These are phyloP conservation scores for Alouatta palliata DNA, from an alignment of 2,113 vertebrate species.

Conservation along the genomic window DNA sequence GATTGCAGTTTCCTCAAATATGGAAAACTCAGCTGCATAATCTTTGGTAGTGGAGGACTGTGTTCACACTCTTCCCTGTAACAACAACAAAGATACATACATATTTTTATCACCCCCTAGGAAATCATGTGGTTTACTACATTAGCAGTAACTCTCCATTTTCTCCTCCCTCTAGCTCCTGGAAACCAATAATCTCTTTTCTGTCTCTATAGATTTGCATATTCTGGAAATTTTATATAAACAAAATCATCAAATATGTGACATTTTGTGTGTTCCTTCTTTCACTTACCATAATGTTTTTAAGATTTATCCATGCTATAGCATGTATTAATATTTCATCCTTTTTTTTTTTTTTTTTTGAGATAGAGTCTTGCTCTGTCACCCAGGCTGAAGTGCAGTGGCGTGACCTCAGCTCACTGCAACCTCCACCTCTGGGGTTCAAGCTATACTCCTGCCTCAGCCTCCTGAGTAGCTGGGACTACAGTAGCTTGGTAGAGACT, in stretches of 20 bases:
- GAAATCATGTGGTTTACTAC: not conserved
- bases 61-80: not conserved
- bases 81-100: not conserved
- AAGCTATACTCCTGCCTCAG: too few relatives aligned
- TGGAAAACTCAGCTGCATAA: not conserved
- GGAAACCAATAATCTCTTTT: not conserved
- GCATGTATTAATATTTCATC: not conserved
- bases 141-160: not conserved
- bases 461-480: too few relatives aligned
- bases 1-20: not conserved
- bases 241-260: not conserved
- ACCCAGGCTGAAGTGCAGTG: too few relatives aligned
- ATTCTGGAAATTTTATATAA: slow-evolving; percentile 3
- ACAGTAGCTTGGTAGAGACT: too few relatives aligned
- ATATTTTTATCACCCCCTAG: not conserved
- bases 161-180: not conserved
- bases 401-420: too few relatives aligned
- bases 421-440: too few relatives aligned
- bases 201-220: not conserved
- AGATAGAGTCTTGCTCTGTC: too few relatives aligned
- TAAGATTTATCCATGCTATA: not conserved
- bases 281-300: not conserved
- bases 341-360: not conserved
- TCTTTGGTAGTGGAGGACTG: not conserved
- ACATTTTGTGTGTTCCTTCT: not conserved